These are phyloP conservation scores for Arctocebus calabarensis DNA, from an alignment of 2,797 vertebrate species.

Conservation along the genomic window DNA sequence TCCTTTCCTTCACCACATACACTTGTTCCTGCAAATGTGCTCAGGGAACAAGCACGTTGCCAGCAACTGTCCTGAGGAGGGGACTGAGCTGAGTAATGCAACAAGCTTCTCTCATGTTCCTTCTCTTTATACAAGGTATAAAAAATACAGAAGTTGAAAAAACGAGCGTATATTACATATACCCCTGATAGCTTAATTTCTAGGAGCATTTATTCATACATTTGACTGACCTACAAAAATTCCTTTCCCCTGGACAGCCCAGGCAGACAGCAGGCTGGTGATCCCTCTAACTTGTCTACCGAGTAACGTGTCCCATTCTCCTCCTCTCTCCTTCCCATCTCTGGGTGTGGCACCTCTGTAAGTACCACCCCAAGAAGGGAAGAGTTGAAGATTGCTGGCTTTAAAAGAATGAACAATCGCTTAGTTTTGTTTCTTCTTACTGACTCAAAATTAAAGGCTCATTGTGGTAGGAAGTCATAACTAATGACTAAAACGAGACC, in stretches of 20 bases:
- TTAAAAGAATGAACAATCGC: background rate
- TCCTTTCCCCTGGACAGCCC: background rate
- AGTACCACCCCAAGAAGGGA: background rate
- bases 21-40: background rate
- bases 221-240: background rate
- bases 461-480: background rate
- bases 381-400: background rate
- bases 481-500: background rate
- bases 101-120: background rate
- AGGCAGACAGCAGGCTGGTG: background rate
- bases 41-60: background rate
- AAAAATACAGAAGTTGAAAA: background rate
- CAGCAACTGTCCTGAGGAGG: background rate
- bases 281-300: background rate
- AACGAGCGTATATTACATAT: background rate
- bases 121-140: background rate
- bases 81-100: background rate
- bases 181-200: background rate
- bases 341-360: background rate
- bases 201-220: background rate
- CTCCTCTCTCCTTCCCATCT: background rate
- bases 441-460: background rate
- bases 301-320: rapidly evolving
- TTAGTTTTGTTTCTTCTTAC: conserved; percentile 34
- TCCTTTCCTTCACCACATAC: background rate